Base-by-base conservation (phyloP, 2,797 vertebrate species). In the Poecilia picta region DNA sequence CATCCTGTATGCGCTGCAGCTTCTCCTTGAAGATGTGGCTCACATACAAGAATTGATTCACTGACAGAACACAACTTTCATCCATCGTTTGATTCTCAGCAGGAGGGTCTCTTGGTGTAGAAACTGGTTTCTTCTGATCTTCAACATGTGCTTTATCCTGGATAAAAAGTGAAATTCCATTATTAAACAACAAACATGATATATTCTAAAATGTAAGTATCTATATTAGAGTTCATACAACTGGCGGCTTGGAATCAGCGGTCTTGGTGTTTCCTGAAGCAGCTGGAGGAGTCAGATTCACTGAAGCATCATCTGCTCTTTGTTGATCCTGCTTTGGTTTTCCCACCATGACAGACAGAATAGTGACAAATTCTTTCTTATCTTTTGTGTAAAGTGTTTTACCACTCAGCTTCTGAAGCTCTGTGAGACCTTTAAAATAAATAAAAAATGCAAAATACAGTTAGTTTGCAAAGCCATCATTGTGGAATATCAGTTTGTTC, bases 1-100 rank as follows among this genome's bases (percentile, higher is more conserved):
- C 2, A 55, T 73, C 5, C 39, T 78, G 7, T 43, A 96, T 95
- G 4, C 0, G 6, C 11, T 85, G 0, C 0, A 96, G 15, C 75
- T 95, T 85, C 4, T 94, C 47, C 10, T 33, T 15, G 59, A 86
- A 92, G 81, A 81, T 74, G 10, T 91, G 78, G 74, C 6, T 66
- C 45, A 96, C 3, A 15, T 94, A 94, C 82, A 82, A 89, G 75
- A 78, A 95, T 4, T 0, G 66, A 53, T 0, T 0, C 18, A 91
- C 3, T 11, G 93, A 47, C 12, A 95, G 0, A 0, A 0, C 0
- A 66, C 59, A 74, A 0, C 72, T 72, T 59, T 77, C 77, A 66
- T 57, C 8, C 7, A 6, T 7, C 1, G 3, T 70, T 57, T 36
- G 55, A 46, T 39, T 2, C 1, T 72, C 11, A 1, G 3, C 5